Evolutionary conservation across 1,140 invertebrate genomes (phyloP), one percentile per base, ranked within the genome.

Genomic region (Macrobrachium nipponense): DNA sequence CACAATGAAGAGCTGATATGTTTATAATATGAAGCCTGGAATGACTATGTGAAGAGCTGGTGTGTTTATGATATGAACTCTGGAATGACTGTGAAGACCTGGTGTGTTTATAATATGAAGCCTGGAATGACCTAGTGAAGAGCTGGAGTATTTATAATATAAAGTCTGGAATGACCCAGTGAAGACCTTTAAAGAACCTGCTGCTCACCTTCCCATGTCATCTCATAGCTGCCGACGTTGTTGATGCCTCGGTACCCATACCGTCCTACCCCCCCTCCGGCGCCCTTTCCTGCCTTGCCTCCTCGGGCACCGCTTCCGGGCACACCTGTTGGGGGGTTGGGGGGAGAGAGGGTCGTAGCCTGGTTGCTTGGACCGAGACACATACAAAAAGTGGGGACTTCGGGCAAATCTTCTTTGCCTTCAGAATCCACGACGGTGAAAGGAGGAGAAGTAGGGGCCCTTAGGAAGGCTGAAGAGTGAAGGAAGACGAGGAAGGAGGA

Each of bases 181-280:
- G 12, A 43, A n/a, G 4, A 76, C n/a, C 20, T 60, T 12, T 59
- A 51, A 5, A 12, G 10, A 15, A 18, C 12, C 2, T 18, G 10
- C 8, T 27, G 20, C 84, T 86, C 80, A 86, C 84, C 84, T 86
- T 86, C 84, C 84, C 84, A 86, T 1, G 84, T 86, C 23, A 86
- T 76, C 14, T 86, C 84, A 66, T 86, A 86, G 59, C 75, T 60
- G 14, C 44, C 84, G 12, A 78, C 77, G 36, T 86, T 86, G 59
- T 61, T 62, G 68, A 86, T 76, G n/a, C 84, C 84, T 20, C 84
- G 15, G 77, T 86, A 86, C 8, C 84, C 84, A 44, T 86, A 86
- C 58, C 84, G 84, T 11, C 84, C 84, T 5, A 86, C 84, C 43
- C 84, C 84, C 20, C 84, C 84, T 12, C 84, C 84, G 80, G 84